These are phyloP conservation scores for Ceyx melanurus DNA, from an alignment of 2,113 vertebrate genomes.

Conservation along the genomic window DNA sequence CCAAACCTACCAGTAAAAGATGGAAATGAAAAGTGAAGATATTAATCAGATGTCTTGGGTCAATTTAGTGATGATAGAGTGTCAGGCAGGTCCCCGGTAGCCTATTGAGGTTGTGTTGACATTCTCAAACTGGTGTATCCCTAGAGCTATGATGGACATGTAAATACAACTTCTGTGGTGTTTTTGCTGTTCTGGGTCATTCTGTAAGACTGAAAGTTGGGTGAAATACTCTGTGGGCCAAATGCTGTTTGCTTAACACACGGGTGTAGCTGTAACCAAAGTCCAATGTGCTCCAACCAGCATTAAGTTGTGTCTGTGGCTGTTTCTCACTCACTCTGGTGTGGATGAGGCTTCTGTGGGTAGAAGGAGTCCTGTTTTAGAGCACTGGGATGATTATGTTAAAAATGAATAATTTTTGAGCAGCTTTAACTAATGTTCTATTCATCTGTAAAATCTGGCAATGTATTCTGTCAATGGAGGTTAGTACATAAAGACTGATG, in stretches of 20 bases:
- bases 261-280: background rate
- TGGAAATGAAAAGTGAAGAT: background rate
- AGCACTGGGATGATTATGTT: background rate
- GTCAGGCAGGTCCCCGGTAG: background rate
- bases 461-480: slow-evolving; percentile 16
- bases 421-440: slow-evolving; percentile 7
- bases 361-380: background rate
- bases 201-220: background rate
- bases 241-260: background rate
- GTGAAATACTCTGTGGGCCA: background rate
- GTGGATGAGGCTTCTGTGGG: background rate
- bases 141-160: background rate
- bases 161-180: background rate
- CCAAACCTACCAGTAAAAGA: background rate
- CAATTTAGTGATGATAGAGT: background rate
- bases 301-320: background rate
- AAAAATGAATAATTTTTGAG: background rate
- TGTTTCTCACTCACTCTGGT: background rate
- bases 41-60: background rate
- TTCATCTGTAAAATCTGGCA: slow-evolving; percentile 35
- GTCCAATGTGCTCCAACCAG: background rate
- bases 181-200: background rate
- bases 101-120: background rate
- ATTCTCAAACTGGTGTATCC: background rate
- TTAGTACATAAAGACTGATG: slow-evolving; percentile 35